Evolutionary conservation across 2,888 invertebrate genomes (phyloP).

Genomic region (Hyles lineata): DNA sequence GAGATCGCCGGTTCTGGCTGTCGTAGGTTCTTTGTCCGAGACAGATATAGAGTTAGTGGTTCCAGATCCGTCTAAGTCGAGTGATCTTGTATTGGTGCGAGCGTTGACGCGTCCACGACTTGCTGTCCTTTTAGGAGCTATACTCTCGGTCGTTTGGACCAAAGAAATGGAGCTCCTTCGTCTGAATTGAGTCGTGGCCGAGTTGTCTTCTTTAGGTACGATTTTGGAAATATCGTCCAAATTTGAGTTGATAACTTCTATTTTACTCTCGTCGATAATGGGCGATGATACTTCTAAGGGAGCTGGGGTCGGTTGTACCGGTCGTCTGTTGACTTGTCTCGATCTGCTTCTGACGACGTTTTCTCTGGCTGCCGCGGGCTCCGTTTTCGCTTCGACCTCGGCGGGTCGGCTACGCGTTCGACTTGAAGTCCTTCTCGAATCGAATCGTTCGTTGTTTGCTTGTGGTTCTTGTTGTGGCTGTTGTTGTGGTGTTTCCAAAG

Average conservation of each 20-base stretch:
- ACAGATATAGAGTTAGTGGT: slow-evolving; percentile 69
- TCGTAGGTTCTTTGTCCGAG: slow-evolving; percentile 66
- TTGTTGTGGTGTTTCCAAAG: slow-evolving; percentile 51
- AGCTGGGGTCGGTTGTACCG: slow-evolving; percentile 47
- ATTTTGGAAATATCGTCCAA: slow-evolving; percentile 62
- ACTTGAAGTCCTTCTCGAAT: slow-evolving; percentile 67
- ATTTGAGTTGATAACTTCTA: slow-evolving; percentile 62
- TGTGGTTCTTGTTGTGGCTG: slow-evolving; percentile 39
- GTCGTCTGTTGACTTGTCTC: slow-evolving; percentile 52
- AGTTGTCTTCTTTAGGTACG: slow-evolving; percentile 53
- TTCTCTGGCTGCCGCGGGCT: slow-evolving; percentile 55
- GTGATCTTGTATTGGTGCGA: slow-evolving; percentile 58
- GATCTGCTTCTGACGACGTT: slow-evolving; percentile 56
- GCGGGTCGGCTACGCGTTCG: slow-evolving; percentile 66
- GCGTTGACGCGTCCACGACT: slow-evolving; percentile 62
- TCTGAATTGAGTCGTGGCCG: slow-evolving; percentile 58
- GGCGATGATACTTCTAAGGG: slow-evolving; percentile 54
- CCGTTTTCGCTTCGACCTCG: slow-evolving; percentile 50
- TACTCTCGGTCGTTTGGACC: slow-evolving; percentile 56
- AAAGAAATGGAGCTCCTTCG: slow-evolving; percentile 58
- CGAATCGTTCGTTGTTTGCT: slow-evolving; percentile 69
- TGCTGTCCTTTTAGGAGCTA: slow-evolving; percentile 46
- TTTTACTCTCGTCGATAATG: slow-evolving; percentile 60
- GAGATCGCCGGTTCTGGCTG: slow-evolving; percentile 62
- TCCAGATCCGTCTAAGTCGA: slow-evolving; percentile 69